phyloP scores from a whole-genome alignment of 2,888 invertebrate genomes.

The Cyclophora albipunctata region DNA sequence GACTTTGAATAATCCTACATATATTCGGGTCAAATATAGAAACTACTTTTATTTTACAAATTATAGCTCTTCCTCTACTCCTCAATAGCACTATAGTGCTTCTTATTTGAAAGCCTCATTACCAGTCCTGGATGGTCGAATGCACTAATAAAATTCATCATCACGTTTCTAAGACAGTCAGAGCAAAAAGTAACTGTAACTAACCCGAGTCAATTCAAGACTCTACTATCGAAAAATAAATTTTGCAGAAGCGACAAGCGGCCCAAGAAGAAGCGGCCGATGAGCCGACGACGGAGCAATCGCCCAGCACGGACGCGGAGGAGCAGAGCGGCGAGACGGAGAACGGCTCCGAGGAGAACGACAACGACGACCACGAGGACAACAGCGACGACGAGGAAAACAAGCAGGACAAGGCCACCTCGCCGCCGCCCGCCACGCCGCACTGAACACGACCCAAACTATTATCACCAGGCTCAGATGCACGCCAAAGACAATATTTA shows the following conservation, averaged over 20 bases:
- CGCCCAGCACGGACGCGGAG: constrained; percentile 34
- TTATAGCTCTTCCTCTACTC: too few relatives aligned
- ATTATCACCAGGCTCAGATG: too few relatives aligned
- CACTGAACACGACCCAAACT: constrained; percentile 11
- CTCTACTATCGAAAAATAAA: background rate
- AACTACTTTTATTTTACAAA: too few relatives aligned
- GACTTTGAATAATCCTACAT: background rate
- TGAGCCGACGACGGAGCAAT: constrained; percentile 36
- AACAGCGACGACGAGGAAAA: constrained; percentile 24
- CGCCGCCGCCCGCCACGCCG: constrained; percentile 56
- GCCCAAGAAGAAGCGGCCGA: constrained; percentile 34
- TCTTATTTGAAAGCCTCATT: too few relatives aligned
- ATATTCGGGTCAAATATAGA: too few relatives aligned
- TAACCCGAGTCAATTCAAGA: background rate
- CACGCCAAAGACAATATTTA: too few relatives aligned
- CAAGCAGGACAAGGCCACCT: constrained; percentile 67
- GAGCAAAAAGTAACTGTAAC: too few relatives aligned
- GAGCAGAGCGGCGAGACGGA: constrained; percentile 32
- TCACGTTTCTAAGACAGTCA: too few relatives aligned
- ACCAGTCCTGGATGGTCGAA: too few relatives aligned
- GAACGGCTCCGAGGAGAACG: constrained; percentile 23
- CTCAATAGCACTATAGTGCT: too few relatives aligned
- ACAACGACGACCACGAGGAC: constrained; percentile 27
- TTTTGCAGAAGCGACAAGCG: constrained; percentile 15
- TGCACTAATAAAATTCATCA: too few relatives aligned